Evolutionary conservation across 2,113 vertebrate genomes (phyloP).

Genomic region (Archocentrus centrarchus): DNA sequence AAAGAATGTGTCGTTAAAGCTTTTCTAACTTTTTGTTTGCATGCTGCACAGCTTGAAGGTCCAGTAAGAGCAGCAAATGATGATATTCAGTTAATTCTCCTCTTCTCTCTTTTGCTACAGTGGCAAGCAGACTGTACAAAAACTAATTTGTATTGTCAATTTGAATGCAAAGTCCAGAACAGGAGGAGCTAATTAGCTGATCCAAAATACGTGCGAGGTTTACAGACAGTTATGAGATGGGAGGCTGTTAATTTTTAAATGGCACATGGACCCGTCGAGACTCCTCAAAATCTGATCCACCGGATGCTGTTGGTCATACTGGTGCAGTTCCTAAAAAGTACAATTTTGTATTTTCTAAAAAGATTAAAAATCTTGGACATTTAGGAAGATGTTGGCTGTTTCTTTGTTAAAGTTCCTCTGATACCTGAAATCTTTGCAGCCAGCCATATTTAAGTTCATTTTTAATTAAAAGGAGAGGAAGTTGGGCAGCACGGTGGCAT

Average conservation of each 20-base stretch:
- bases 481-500: too few species aligned
- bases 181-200: not conserved
- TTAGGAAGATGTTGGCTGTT: not conserved
- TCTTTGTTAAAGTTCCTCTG: too few species aligned
- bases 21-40: not conserved
- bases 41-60: not conserved
- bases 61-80: not conserved
- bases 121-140: not conserved
- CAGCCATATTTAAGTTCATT: not conserved
- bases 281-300: too few species aligned
- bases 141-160: not conserved
- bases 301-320: too few species aligned
- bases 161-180: not conserved
- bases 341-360: not conserved
- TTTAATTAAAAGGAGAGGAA: not conserved
- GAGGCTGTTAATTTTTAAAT: not conserved
- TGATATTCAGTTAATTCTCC: not conserved
- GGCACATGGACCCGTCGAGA: accelerated
- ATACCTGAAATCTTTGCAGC: too few species aligned
- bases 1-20: not conserved
- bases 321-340: too few species aligned
- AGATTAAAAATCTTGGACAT: not conserved
- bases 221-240: not conserved
- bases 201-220: not conserved
- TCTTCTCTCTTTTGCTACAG: accelerated